Percentiles rank a stretch among this genome's conserved stretches.
These are phyloP conservation scores for Heliothis peltigera DNA, from an alignment of 2,888 invertebrate species.

Conservation along the genomic window DNA sequence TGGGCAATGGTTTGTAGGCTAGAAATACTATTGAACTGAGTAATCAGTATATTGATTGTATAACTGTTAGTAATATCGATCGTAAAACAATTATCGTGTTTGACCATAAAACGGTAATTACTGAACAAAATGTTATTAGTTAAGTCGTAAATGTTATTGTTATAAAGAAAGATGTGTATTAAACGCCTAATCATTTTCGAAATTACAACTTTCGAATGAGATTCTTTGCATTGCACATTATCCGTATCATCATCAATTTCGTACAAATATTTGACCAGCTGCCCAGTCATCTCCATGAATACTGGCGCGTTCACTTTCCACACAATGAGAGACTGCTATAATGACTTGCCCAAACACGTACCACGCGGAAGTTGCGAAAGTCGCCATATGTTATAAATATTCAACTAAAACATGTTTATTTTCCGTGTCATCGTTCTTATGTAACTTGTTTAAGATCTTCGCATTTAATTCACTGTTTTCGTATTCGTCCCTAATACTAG, in stretches of 20 bases:
- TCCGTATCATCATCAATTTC: slow-evolving; percentile 24
- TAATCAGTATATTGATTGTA: neutral
- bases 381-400: slow-evolving; percentile 76
- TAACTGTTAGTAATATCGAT: neutral
- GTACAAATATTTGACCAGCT: slow-evolving; percentile 50
- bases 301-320: slow-evolving; percentile 52
- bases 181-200: slow-evolving; percentile 19
- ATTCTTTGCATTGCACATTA: slow-evolving; percentile 12
- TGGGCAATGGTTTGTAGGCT: neutral
- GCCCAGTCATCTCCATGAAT: slow-evolving; percentile 37
- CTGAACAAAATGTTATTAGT: neutral
- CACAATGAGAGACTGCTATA: slow-evolving; percentile 59
- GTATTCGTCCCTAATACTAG: slow-evolving; percentile 31
- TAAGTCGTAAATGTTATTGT: too few relatives aligned
- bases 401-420: slow-evolving; percentile 70
- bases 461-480: slow-evolving; percentile 58
- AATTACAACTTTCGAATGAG: slow-evolving; percentile 35
- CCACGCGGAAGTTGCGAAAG: slow-evolving; percentile 74
- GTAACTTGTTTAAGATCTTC: slow-evolving; percentile 58
- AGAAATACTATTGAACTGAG: neutral
- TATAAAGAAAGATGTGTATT: too few relatives aligned
- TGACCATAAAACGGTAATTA: neutral
- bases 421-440: slow-evolving; percentile 63
- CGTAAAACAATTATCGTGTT: neutral
- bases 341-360: slow-evolving; percentile 71